Evolutionary conservation across 1,140 invertebrate genomes (phyloP), one percentile per base, ranked within the genome.

Genomic region (Arctopsyche grandis): DNA sequence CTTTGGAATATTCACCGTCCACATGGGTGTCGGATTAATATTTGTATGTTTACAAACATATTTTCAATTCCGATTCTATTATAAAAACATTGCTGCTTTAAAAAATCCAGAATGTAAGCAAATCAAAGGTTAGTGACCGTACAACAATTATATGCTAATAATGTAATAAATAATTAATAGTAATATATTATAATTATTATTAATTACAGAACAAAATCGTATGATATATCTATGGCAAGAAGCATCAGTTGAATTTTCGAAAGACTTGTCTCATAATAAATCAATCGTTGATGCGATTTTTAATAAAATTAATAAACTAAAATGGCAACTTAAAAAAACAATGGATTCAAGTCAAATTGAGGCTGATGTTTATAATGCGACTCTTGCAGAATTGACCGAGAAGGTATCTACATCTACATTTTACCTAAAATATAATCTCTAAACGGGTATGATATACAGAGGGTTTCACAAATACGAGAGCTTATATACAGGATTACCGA

Each of bases 221-320:
- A 95, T 96, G 85, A 94, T 97, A 29, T 91, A 93, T 19, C 92
- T 96, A 43, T 97, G 95, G 95, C 91, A 93, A 82, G 89, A 94
- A 73, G 93, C 95, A 0, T 93, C 94, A 0, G 91, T 91, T 0
- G 95, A 94, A n/a, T 85, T 97, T 0, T 93, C 94, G 0, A 93
- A 93, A 0, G 96, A 95, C 83, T 95, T 95, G 16, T 91, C 94
- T 84, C 95, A 97, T 83, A 95, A 97, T 84, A 93, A 93, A 79
- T 85, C 94, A 0, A 94, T 97, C 1, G 90, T 93, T 75, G 91
- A 92, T 66, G 91, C 94, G 0, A 86, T 97, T 0, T 86, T 93
- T 83, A 94, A 94, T 84, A 96, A 96, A 87, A 92, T 93, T 0
- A 79, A 81, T 21, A 38, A 66, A 12, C 75, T 86, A 0, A 79